Percentiles rank a stretch among this genome's conserved stretches.
Conservation (phyloP, 2,797 vertebrate species). For the Myripristis jacobus region DNA sequence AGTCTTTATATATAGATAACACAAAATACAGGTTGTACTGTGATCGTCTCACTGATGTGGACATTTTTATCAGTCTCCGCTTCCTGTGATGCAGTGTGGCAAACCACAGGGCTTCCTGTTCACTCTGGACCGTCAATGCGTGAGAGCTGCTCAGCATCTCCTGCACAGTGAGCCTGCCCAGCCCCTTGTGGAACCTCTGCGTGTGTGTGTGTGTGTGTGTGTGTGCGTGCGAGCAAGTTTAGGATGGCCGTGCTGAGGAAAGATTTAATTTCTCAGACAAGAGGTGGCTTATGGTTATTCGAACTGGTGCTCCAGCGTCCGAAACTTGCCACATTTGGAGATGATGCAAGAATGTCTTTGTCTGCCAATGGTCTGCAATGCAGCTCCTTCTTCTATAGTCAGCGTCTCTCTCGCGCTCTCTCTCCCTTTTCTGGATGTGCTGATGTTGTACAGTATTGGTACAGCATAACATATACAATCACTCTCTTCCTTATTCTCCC, state of each 20-base stretch:
- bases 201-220: not conserved
- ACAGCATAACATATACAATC: conserved; percentile 8
- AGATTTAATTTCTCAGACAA: not conserved
- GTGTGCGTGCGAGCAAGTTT: not conserved
- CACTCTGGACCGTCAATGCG: not conserved
- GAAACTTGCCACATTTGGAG: conserved; percentile 43
- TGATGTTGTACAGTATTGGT: conserved; percentile 35
- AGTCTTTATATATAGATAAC: conserved; percentile 12
- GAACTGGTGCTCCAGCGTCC: conserved; percentile 27
- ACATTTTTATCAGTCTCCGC: not conserved
- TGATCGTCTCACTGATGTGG: not conserved
- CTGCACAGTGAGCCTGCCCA: not conserved
- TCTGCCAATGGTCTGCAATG: conserved; percentile 76
- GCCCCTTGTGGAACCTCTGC: not conserved
- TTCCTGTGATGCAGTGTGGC: not conserved
- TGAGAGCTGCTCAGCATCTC: conserved; percentile 21
- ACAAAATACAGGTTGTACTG: not conserved
- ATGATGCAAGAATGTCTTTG: conserved; percentile 60
- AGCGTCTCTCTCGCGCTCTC: conserved; percentile 37
- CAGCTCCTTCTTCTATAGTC: conserved; percentile 73
- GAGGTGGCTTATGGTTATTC: not conserved
- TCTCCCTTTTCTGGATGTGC: conserved; percentile 46
- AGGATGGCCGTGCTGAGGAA: not conserved
- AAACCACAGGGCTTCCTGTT: conserved; percentile 18
- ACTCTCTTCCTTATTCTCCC: conserved; percentile 15